These are phyloP conservation scores for Cinara cedri DNA, from an alignment of 2,888 invertebrate genomes.

Conservation along the genomic window DNA sequence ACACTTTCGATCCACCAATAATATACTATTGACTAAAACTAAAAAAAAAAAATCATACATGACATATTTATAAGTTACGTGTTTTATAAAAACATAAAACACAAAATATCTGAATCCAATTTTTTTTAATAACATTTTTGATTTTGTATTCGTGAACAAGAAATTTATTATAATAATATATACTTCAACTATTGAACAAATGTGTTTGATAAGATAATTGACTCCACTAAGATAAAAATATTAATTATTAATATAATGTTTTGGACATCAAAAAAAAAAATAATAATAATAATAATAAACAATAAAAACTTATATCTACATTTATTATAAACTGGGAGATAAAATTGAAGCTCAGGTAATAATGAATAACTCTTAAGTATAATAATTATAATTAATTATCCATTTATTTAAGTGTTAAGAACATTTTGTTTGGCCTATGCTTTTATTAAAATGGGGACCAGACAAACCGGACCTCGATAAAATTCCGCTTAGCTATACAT, in stretches of 20 bases:
- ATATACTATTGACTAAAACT: slow-evolving; percentile 48
- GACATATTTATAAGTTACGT: slow-evolving; percentile 45
- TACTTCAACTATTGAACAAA: slow-evolving; percentile 28
- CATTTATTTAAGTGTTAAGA: slow-evolving; percentile 51
- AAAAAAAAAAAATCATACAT: slow-evolving; percentile 51
- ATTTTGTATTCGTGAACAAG: slow-evolving; percentile 28
- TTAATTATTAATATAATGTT: background rate
- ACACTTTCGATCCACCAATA: slow-evolving; percentile 52
- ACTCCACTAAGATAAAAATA: slow-evolving; percentile 37
- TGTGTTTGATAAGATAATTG: slow-evolving; percentile 22
- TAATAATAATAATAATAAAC: too few relatives aligned
- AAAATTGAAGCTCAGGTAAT: slow-evolving; percentile 38
- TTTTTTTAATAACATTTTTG: slow-evolving; percentile 30
- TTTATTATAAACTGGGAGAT: slow-evolving; percentile 30
- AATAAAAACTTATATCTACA: background rate
- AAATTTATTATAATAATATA: slow-evolving; percentile 11
- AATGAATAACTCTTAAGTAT: slow-evolving; percentile 49
- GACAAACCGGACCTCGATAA: slow-evolving; percentile 52
- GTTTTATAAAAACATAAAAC: slow-evolving; percentile 32
- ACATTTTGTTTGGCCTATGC: slow-evolving; percentile 53
- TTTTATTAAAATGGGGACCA: slow-evolving; percentile 53
- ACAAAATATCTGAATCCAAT: slow-evolving; percentile 26
- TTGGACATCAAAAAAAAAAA: slow-evolving; percentile 4
- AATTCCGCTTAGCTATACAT: slow-evolving; percentile 54
- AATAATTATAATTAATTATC: slow-evolving; percentile 54